Conservation (phyloP, 2,797 vertebrate genomes). For the Oreonectes daqikongensis region DNA sequence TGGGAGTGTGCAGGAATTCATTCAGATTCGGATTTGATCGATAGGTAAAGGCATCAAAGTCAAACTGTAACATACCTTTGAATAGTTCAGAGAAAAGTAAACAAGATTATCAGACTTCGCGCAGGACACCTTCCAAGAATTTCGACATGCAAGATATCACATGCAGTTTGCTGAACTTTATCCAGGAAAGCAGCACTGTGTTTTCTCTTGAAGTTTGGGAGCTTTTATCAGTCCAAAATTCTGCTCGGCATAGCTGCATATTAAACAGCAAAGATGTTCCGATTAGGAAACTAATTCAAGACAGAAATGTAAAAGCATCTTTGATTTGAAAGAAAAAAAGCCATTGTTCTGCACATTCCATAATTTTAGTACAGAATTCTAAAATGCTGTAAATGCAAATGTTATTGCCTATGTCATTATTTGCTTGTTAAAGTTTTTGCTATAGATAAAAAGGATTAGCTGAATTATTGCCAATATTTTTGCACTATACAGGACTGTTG, state of each 20-base stretch:
- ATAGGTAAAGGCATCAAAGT: slow-evolving; percentile 34
- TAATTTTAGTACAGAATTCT: no score
- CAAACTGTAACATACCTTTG: slow-evolving; percentile 11
- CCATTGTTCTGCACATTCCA: slow-evolving; percentile 8
- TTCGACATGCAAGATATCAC: slow-evolving; percentile 13
- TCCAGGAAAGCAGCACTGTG: neutral
- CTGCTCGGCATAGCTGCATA: neutral
- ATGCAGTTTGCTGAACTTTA: neutral
- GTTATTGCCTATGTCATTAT: no score
- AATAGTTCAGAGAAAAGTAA: slow-evolving; percentile 25
- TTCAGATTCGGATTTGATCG: slow-evolving; percentile 25
- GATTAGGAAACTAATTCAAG: neutral
- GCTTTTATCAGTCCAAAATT: neutral
- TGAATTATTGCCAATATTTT: no score
- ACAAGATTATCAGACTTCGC: slow-evolving; percentile 18
- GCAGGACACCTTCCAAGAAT: slow-evolving; percentile 4
- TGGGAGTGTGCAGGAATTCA: slow-evolving; percentile 37
- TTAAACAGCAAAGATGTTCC: neutral
- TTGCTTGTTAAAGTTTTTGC: no score
- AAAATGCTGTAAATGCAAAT: no score
- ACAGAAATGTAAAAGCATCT: neutral
- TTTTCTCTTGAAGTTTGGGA: neutral
- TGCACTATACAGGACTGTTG: no score
- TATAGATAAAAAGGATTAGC: no score
- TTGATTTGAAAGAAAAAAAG: neutral